phyloP scores from a whole-genome alignment of 2,797 vertebrate genomes.

The Todus mexicanus region DNA sequence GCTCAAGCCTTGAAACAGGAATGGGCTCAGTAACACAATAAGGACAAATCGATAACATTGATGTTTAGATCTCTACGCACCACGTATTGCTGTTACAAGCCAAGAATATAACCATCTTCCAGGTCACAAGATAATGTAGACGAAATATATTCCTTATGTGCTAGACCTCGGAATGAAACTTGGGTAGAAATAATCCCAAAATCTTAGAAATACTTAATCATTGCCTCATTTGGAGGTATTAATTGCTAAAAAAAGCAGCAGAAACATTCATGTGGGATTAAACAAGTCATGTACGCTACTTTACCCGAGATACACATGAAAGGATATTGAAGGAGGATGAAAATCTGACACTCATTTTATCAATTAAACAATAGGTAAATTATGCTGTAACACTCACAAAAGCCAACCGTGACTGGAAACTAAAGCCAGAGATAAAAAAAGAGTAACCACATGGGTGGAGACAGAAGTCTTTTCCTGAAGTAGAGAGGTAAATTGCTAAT shows the following conservation, averaged over 20 bases:
- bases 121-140: not conserved
- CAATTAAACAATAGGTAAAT: not conserved
- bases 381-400: not conserved
- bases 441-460: not conserved
- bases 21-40: not conserved
- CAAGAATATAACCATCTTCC: not conserved
- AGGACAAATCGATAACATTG: constrained; percentile 44
- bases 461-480: not conserved
- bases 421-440: not conserved
- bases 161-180: not conserved
- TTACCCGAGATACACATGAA: not conserved
- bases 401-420: not conserved
- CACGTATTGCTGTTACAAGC: not conserved
- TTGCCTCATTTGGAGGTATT: not conserved
- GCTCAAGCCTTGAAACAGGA: not conserved
- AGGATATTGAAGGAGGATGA: not conserved
- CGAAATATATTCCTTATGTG: not conserved
- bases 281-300: not conserved
- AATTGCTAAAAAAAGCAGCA: not conserved
- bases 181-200: not conserved
- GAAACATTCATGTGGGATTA: not conserved
- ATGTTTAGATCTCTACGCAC: constrained; percentile 9
- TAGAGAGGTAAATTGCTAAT: not conserved
- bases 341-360: not conserved
- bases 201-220: not conserved